Evolutionary conservation across 2,888 invertebrate species (phyloP), one percentile per base, ranked within the genome.

Genomic region (Cheilosia grossa): DNA sequence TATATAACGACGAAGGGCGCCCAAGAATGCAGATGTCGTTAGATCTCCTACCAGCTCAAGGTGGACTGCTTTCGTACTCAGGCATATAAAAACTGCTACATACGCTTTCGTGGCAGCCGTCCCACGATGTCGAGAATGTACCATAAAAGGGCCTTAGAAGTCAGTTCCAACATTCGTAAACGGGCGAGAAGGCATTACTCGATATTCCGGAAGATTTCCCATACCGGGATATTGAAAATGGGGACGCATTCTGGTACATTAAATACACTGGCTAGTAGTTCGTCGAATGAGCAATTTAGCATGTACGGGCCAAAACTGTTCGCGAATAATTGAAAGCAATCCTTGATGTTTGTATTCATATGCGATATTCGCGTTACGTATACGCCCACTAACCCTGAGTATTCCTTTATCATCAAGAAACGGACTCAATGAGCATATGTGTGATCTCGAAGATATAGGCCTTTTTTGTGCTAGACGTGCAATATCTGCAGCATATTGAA

Each of bases 291-390:
- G n/a, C n/a, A 15, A 30, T 2, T 63, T 73, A 2, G 42, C 73
- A 63, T 73, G 54, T 4, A 73, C 51, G 1, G 61, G 63, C 63
- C 61, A 73, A 19, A 40, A 73, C 13, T 73, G 7, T 17, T 63
- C 44, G 27, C 73, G 54, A 40, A 72, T 27, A 10, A 63, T 73
- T 54, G 17, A 40, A 19, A 63, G 19, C 7, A 61, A 6, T 51
- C 63, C 44, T 47, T 63, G 54, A 59, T 59, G n/a, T 17, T 59
- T 58, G 40, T 58, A 49, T 27, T 37, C 24, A 4, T 49, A 51
- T 24, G 21, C 44, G 15, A 61, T 27, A 24, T 44, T 42, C 10
- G 47, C 13, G 3, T 58, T 70, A 49, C 10, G 17, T 15, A 70
- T 30, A 10, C 58, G 33, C 49, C 49, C 58, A 70, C 70, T 40